Conservation (phyloP, 2,113 vertebrate species). For the Laticauda colubrina region DNA sequence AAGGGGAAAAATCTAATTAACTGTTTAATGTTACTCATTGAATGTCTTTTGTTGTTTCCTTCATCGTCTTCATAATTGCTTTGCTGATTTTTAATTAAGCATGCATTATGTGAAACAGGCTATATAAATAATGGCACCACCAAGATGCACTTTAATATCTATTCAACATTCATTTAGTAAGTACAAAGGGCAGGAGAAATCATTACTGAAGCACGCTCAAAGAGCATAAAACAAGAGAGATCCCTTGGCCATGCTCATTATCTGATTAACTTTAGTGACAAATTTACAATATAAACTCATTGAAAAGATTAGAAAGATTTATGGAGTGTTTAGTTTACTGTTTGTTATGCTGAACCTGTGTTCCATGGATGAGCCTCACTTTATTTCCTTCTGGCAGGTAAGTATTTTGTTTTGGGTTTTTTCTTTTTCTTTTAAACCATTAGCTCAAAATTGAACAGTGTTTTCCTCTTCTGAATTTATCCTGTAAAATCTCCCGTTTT, state of each 20-base stretch:
- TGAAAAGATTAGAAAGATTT: conserved; percentile 43
- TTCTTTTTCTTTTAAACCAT: conserved; percentile 5
- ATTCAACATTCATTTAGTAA: conserved; percentile 60
- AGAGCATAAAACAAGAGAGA: conserved; percentile 50
- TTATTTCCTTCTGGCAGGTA: conserved; percentile 45
- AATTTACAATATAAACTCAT: conserved; percentile 35
- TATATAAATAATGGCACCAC: conserved; percentile 55
- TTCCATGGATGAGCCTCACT: conserved; percentile 18
- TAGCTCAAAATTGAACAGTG: not conserved
- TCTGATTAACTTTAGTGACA: conserved; percentile 46
- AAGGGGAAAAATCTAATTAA: conserved; percentile 47
- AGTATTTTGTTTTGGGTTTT: conserved; percentile 5
- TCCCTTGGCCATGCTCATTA: conserved; percentile 34
- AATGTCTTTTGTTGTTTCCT: conserved; percentile 57
- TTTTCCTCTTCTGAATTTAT: not conserved
- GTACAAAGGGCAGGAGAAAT: conserved; percentile 57
- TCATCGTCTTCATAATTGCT: conserved; percentile 54
- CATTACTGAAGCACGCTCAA: conserved; percentile 50
- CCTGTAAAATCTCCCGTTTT: not conserved
- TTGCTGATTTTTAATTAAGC: conserved; percentile 65
- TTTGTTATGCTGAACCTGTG: conserved; percentile 24
- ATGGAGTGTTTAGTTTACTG: conserved; percentile 26
- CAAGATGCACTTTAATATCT: conserved; percentile 52
- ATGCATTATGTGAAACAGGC: conserved; percentile 55
- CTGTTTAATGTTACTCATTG: conserved; percentile 49